Evolutionary conservation across 2,888 invertebrate species (phyloP), one percentile per base, ranked within the genome.

Genomic region (Acleris literana): DNA sequence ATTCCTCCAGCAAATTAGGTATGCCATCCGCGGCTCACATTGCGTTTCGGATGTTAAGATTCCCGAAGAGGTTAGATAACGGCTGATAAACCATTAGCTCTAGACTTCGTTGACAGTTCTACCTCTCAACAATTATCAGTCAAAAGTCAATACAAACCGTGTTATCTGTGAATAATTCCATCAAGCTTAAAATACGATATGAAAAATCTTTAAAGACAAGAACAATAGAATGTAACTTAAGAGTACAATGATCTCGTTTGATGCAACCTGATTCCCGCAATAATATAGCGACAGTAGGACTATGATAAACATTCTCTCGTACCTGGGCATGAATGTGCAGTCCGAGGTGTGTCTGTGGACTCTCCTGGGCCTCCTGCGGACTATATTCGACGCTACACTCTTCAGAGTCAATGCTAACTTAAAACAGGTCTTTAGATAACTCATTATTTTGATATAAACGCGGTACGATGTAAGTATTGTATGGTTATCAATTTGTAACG

Each of bases 351-450:
- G 94, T 69, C 71, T 93, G 63, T 90, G 93, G 87, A 91, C 93
- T 4, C 70, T 93, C n/a, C 71, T 93, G 55, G 94, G 94, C 44
- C 86, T 94, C 33, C 72, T 92, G 69, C 80, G 89, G 56, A 93
- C 93, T 1, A 90, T 93, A 61, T 93, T 93, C 70, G 94, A 94
- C 73, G 92, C 93, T 13, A 93, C 93, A 1, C 85, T 93, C 66
- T 93, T 94, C 76, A 90, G 92, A 82, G 87, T 94, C 56, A 92
- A 92, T 72, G 85, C 90, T 64, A 93, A 94, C 82, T 82, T 94
- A 69, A 90, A 92, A 76, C 91, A 93, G 90, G 92, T 91, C 75
- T 74, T 54, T 54, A 62, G 46, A 62, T 49, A 64, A 39, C 57
- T 39, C 39, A 11, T 39, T 39, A 39, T 33, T 33, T 33, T 33